Base-by-base conservation (phyloP, 2,113 vertebrate genomes). In the Dromiciops gliroides region DNA sequence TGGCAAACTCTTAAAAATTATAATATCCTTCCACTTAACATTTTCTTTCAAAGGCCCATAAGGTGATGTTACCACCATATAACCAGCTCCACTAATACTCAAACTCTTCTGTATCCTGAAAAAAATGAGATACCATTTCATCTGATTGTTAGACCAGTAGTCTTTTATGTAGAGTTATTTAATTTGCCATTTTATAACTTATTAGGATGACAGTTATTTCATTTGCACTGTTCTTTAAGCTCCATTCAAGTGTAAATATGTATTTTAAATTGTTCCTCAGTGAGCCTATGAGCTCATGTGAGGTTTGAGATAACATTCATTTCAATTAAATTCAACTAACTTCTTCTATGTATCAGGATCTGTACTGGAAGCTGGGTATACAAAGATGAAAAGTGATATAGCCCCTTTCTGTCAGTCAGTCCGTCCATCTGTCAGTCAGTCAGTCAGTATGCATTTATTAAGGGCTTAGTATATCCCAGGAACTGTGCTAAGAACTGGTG, bases 101-200 rank as follows among this genome's bases (percentile, higher is more conserved):
- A 90, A 49, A 50, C 25, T 28, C 25, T 31, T 48, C 10, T 48
- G 89, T 49, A 14, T 31, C 24, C 47, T 3, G 26, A 48, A 49
- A 89, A 89, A 48, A 48, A 48, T 6, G 89, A 50, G n/a, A 90
- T 90, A 28, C 48, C 26, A 90, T 90, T 90, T 48, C 48, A 48
- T 16, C 31, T 31, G 25, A 28, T 26, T 28, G 47, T 90, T 90
- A 48, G 48, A 90, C 16, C 16, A 49, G 26, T 49, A 25, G 48
- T 50, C 24, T 90, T 90, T 50, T 44, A 89, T 47, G 48, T 44
- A 26, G 50, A 91, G 2, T 47, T 93, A 92, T 96, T 96, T 93
- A 31, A 91, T 50, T 95, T 94, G 88, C 2, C 16, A 89, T 44
- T 94, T 48, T 0, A 44, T 44, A 49, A 90, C 22, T 90, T 90